phyloP scores from a whole-genome alignment of 2,888 invertebrate species.

The Eudemis profundana region DNA sequence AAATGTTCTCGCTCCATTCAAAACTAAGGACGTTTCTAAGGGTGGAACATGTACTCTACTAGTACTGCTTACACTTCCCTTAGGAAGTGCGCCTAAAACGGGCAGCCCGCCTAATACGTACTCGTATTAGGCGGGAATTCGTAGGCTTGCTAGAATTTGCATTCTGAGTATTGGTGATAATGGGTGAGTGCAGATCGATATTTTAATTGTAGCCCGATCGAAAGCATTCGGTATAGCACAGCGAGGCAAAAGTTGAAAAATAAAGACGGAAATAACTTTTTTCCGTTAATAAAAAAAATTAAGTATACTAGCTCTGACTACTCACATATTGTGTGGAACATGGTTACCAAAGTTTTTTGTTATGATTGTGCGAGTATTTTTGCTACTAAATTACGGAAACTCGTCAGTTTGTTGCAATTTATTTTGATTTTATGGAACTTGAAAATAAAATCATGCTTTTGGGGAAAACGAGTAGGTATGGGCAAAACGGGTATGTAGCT shows the following conservation, averaged over 20 bases:
- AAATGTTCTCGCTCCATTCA: too few species aligned
- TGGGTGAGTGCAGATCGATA: too few species aligned
- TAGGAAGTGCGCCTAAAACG: too few species aligned
- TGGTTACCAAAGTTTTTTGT: neutral
- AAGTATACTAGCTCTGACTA: neutral
- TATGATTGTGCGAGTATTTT: neutral
- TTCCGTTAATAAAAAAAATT: conserved; percentile 1
- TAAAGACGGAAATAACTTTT: neutral
- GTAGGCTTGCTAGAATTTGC: too few species aligned
- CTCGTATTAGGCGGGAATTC: too few species aligned
- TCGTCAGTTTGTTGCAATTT: neutral
- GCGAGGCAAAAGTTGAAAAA: neutral
- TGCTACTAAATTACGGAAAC: neutral
- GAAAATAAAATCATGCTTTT: neutral
- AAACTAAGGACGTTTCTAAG: too few species aligned
- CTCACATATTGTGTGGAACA: neutral
- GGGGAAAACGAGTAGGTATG: too few species aligned
- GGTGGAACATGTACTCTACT: too few species aligned
- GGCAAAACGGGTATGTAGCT: neutral
- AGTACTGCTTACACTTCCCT: too few species aligned
- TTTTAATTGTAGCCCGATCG: neutral
- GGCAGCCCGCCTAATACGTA: too few species aligned
- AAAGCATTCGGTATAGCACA: neutral
- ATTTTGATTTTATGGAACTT: neutral
- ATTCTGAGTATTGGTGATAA: too few species aligned